Base-by-base conservation (phyloP, 2,113 vertebrate genomes). In the Cynocephalus volans region DNA sequence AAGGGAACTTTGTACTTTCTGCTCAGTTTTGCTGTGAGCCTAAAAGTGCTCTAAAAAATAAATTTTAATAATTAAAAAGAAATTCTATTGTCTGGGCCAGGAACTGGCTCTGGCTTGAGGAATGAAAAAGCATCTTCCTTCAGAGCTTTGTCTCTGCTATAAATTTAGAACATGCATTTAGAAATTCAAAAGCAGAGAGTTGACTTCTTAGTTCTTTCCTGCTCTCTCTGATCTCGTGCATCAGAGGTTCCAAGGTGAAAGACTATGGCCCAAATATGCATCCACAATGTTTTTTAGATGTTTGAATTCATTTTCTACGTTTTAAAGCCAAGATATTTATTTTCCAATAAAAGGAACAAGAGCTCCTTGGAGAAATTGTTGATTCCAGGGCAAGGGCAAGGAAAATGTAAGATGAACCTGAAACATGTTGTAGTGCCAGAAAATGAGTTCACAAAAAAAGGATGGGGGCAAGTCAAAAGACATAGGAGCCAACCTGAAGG, bases 321-420 rank as follows among this genome's bases (percentile, higher is more conserved):
- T 83, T 94, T 58, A 92, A 79, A 90, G 21, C 28, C 48, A 90
- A 87, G 26, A 62, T 28, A 36, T 36, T 67, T 94, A 54, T 94
- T 83, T 28, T 69, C 28, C 69, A 73, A 18, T 50, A 17, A 31
- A 41, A 81, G 72, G 31, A 95, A n/a, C 9, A 21, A 64, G 56
- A 54, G 2, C 15, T 81, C 8, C 52, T 67, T 69, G 50, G 19
- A 73, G 87, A 90, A 41, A 13, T 70, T 72, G 8, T 69, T 77
- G 60, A 62, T 85, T 90, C 60, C 18, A 69, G 11, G 60, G 13
- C 17, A 12, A 0, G 28, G 26, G 41, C 21, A 45, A 75, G 28
- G 67, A 95, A 90, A 52, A 76, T 15, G 31, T 21, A 64, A 82
- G n/a, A 65, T 12, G 12, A 62, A 2, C 18, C 83, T 88, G 8